A percentile compares a stretch with the other conserved stretches of the same genome.
Evolutionary conservation across 2,888 invertebrate species (phyloP).

Genomic region (Leptodirus hochenwartii): DNA sequence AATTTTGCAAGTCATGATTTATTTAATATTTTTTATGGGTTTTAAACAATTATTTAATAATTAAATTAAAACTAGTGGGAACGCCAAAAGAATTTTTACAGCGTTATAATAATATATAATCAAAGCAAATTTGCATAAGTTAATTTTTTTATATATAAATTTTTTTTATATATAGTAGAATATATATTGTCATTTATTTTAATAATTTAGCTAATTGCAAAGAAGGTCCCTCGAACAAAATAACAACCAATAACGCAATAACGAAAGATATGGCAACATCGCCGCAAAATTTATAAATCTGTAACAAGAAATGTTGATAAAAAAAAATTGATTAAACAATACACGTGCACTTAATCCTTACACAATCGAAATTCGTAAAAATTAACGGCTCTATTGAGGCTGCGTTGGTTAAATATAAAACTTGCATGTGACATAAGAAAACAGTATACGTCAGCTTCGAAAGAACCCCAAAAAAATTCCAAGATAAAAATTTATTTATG

Average conservation of each 20-base stretch:
- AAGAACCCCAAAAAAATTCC: constrained; percentile 19
- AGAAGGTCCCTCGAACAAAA: constrained; percentile 21
- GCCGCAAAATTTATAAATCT: constrained; percentile 18
- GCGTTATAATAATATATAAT: no score
- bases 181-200: no score
- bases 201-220: no score
- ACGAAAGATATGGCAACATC: constrained; percentile 17
- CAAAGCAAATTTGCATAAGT: no score
- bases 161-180: no score
- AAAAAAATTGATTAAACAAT: background rate
- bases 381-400: constrained; percentile 17
- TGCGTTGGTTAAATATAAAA: constrained; percentile 18
- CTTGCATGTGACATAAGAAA: constrained; percentile 21
- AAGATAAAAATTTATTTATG: constrained; percentile 18
- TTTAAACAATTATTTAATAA: no score
- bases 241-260: constrained; percentile 17
- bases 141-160: no score
- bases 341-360: constrained; percentile 13
- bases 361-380: constrained; percentile 20
- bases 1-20: no score
- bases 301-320: constrained; percentile 10
- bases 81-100: no score
- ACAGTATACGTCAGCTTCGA: constrained; percentile 22
- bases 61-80: no score
- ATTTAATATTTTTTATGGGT: no score